Conservation (phyloP, 2,888 invertebrate genomes). For the Coremacera marginata region DNA sequence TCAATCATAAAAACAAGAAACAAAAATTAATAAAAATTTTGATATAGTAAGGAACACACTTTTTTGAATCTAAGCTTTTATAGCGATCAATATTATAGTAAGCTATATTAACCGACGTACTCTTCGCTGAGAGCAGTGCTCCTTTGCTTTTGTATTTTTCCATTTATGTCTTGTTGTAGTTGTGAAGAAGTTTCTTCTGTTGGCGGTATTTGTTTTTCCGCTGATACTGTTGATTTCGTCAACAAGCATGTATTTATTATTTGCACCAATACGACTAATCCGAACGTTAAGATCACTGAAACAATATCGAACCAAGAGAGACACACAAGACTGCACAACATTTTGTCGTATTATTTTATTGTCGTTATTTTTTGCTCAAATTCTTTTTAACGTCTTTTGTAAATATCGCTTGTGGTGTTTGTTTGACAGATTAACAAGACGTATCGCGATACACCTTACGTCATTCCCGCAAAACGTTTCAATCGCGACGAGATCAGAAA, state of each 20-base stretch:
- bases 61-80: slow-evolving; percentile 27
- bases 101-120: slow-evolving; percentile 49
- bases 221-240: slow-evolving; percentile 31
- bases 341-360: slow-evolving; percentile 35
- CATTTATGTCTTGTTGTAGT: slow-evolving; percentile 45
- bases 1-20: too few relatives aligned
- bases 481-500: slow-evolving; percentile 36
- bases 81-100: slow-evolving; percentile 41
- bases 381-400: neutral
- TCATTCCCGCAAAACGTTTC: slow-evolving; percentile 14
- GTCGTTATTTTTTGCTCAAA: neutral
- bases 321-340: slow-evolving; percentile 52
- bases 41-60: neutral
- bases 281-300: slow-evolving; percentile 54
- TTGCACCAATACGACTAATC: slow-evolving; percentile 55
- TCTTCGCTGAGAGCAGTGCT: slow-evolving; percentile 58
- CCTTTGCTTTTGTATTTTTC: slow-evolving; percentile 58
- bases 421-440: neutral
- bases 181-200: slow-evolving; percentile 33
- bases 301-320: slow-evolving; percentile 62
- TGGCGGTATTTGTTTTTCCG: slow-evolving; percentile 38
- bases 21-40: too few relatives aligned
- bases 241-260: slow-evolving; percentile 54
- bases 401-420: neutral
- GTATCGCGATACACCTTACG: neutral